Percentiles rank a stretch among this genome's conserved stretches.
Conservation (phyloP, 2,113 vertebrate genomes). For the Pyxicephalus adspersus region DNA sequence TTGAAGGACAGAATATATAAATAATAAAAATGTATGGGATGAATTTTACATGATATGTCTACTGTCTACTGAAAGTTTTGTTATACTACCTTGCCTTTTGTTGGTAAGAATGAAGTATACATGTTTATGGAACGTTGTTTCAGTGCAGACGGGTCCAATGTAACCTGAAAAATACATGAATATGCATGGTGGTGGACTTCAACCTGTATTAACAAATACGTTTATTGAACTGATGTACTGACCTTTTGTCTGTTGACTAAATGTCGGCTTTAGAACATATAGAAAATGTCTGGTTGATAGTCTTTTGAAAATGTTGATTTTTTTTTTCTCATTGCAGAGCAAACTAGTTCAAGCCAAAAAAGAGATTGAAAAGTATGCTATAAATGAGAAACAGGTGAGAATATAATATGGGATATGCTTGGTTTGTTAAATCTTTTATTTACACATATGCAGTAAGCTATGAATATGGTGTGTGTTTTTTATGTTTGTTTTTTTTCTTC, state of each 20-base stretch:
- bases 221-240: background rate
- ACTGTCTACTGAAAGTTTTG: no score
- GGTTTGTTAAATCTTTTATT: background rate
- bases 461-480: no score
- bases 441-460: no score
- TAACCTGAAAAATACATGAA: background rate
- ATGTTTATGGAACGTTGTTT: no score
- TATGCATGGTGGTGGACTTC: slow-evolving; percentile 1
- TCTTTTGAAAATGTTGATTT: background rate
- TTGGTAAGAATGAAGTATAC: no score
- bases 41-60: no score
- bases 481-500: no score
- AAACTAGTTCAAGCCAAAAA: slow-evolving; percentile 94
- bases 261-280: background rate
- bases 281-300: background rate
- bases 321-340: slow-evolving; percentile 69
- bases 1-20: no score
- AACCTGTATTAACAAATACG: slow-evolving; percentile 10
- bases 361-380: slow-evolving; percentile 90
- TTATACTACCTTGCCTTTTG: no score
- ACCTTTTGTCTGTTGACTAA: background rate
- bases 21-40: no score
- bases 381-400: slow-evolving; percentile 95
- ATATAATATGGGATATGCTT: background rate
- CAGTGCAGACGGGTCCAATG: no score